Percentiles rank a stretch among this genome's conserved stretches.
Evolutionary conservation across 2,797 vertebrate species (phyloP).

Genomic region (Lithobates sylvaticus): DNA sequence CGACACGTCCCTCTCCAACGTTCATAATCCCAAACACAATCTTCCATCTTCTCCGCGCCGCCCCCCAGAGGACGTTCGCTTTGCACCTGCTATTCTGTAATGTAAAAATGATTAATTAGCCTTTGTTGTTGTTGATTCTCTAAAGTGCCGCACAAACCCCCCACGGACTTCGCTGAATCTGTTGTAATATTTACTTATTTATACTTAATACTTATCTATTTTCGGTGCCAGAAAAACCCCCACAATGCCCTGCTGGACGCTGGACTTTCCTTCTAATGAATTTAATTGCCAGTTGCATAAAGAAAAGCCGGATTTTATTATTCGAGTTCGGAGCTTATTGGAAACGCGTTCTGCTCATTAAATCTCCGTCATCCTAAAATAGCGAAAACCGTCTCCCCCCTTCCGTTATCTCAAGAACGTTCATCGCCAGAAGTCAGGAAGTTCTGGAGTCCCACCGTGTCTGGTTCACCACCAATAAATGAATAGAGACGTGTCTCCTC

Average conservation of each 20-base stretch:
- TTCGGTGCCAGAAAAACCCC: constrained; percentile 9
- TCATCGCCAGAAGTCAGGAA: no score
- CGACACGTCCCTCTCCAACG: neutral
- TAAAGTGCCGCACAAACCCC: neutral
- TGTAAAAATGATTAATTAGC: constrained; percentile 45
- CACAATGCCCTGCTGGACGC: neutral
- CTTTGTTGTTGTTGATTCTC: constrained; percentile 4
- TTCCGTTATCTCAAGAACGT: neutral
- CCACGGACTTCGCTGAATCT: neutral
- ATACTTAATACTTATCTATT: constrained; percentile 13
- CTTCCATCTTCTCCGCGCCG: neutral
- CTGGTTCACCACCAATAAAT: no score
- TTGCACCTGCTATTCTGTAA: constrained; percentile 43
- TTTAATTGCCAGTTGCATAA: neutral
- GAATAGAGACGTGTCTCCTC: no score
- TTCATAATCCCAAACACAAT: constrained; percentile 15
- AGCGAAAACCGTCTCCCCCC: neutral
- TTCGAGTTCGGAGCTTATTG: neutral
- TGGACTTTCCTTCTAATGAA: neutral
- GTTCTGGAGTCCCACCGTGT: no score
- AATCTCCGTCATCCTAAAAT: neutral
- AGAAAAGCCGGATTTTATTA: neutral
- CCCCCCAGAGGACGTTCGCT: constrained; percentile 12
- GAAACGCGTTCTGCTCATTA: neutral
- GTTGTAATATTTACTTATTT: constrained; percentile 26